These are phyloP conservation scores for Drosophila sucinea DNA, from an alignment of 1,140 invertebrate genomes.

Conservation along the genomic window DNA sequence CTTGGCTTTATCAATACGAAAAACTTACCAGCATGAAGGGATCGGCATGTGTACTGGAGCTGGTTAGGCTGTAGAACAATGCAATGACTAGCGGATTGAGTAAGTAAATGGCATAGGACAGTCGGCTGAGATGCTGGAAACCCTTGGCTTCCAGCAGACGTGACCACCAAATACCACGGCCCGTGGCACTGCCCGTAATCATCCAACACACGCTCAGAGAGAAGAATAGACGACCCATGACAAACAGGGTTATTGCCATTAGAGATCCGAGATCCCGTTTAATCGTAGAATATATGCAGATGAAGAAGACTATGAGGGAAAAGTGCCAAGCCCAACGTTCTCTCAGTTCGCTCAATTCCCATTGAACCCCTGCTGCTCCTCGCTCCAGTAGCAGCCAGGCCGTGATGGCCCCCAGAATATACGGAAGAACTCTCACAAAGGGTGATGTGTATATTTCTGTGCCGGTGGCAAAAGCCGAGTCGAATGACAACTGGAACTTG, in stretches of 20 bases:
- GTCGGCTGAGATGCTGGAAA: conserved; percentile 80
- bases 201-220: conserved; percentile 78
- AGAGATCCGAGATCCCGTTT: conserved; percentile 66
- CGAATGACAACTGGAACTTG: conserved; percentile 77
- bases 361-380: neutral
- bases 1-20: neutral
- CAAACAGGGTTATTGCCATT: conserved; percentile 68
- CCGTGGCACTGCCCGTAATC: conserved; percentile 75
- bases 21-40: conserved; percentile 78
- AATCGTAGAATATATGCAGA: conserved; percentile 78
- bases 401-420: conserved; percentile 69
- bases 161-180: conserved; percentile 74
- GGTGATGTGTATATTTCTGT: conserved; percentile 81
- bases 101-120: conserved; percentile 81
- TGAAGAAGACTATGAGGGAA: conserved; percentile 65
- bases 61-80: conserved; percentile 72
- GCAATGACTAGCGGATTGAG: conserved; percentile 79
- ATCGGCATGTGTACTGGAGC: conserved; percentile 75
- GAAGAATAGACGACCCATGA: conserved; percentile 73
- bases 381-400: conserved; percentile 66
- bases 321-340: conserved; percentile 75
- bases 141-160: conserved; percentile 74
- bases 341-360: conserved; percentile 42
- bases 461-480: conserved; percentile 75
- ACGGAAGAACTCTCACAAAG: conserved; percentile 76